phyloP scores from a whole-genome alignment of 23 tunicate genomes.

The Trididemnum nubilum region DNA sequence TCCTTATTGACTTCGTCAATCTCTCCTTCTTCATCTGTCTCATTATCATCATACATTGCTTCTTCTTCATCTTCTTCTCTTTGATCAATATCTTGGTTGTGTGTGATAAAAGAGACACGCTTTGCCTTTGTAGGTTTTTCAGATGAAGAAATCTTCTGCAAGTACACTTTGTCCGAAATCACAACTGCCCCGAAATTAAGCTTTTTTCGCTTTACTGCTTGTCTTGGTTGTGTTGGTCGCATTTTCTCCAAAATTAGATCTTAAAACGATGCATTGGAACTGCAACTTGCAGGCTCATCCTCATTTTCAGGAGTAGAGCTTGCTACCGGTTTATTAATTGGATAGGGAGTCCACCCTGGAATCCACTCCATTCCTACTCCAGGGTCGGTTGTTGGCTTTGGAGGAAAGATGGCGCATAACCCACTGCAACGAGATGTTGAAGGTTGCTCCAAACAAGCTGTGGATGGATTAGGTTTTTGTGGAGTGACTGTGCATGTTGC shows the following conservation, averaged over 20 bases:
- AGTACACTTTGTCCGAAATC: neutral
- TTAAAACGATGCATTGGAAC: neutral
- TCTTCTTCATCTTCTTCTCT: neutral
- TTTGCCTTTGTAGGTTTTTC: neutral
- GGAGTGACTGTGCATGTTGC: neutral
- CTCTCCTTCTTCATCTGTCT: neutral
- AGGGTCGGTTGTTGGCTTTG: neutral
- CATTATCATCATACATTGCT: neutral
- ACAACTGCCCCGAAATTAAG: neutral
- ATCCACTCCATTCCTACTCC: slow-evolving; percentile 1
- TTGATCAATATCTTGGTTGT: neutral
- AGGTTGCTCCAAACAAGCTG: neutral
- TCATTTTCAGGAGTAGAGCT: neutral
- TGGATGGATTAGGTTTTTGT: neutral
- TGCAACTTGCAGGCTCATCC: neutral
- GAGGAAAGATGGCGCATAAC: neutral
- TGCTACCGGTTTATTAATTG: neutral
- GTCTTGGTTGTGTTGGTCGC: neutral
- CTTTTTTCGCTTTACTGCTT: neutral
- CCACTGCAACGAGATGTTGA: slow-evolving; percentile 4
- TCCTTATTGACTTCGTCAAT: neutral
- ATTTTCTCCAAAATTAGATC: neutral
- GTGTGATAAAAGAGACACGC: neutral
- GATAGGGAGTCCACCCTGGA: neutral
- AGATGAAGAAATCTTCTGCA: neutral